phyloP scores from a whole-genome alignment of 2,113 vertebrate species.

The Tylochromis polylepis region DNA sequence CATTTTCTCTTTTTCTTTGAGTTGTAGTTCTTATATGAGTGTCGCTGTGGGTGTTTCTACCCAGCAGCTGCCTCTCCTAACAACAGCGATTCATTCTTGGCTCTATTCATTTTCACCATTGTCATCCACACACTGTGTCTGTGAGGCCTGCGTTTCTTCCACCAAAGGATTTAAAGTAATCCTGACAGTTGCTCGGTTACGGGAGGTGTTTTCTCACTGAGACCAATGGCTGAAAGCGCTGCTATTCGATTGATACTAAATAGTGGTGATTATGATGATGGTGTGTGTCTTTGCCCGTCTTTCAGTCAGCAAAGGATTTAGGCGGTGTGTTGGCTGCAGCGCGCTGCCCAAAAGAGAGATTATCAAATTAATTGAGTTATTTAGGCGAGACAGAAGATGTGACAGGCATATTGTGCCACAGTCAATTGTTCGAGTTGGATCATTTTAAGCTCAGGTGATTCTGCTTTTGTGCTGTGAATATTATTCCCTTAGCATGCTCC shows the following conservation, averaged over 20 bases:
- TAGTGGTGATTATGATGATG: slow-evolving; percentile 1
- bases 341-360: slow-evolving; percentile 22
- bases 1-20: not conserved
- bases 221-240: slow-evolving; percentile 24
- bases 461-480: not conserved
- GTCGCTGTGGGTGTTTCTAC: not conserved
- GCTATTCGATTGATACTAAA: slow-evolving; percentile 34
- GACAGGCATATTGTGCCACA: slow-evolving; percentile 8
- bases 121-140: slow-evolving; percentile 28
- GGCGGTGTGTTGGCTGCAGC: not conserved
- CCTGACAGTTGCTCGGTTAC: slow-evolving; percentile 57
- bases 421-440: slow-evolving; percentile 16
- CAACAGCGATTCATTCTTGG: not conserved
- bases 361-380: slow-evolving; percentile 53
- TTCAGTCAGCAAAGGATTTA: slow-evolving; percentile 7
- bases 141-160: slow-evolving; percentile 11
- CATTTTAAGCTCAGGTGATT: slow-evolving; percentile 31
- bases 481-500: not conserved
- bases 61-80: not conserved
- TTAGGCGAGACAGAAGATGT: slow-evolving; percentile 36
- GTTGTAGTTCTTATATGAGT: not conserved
- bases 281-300: not conserved
- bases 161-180: slow-evolving; percentile 56
- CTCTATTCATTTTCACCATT: slow-evolving; percentile 26
- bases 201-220: slow-evolving; percentile 50